Evolutionary conservation across 2,113 vertebrate genomes (phyloP).

Genomic region (Montifringilla adamsi): DNA sequence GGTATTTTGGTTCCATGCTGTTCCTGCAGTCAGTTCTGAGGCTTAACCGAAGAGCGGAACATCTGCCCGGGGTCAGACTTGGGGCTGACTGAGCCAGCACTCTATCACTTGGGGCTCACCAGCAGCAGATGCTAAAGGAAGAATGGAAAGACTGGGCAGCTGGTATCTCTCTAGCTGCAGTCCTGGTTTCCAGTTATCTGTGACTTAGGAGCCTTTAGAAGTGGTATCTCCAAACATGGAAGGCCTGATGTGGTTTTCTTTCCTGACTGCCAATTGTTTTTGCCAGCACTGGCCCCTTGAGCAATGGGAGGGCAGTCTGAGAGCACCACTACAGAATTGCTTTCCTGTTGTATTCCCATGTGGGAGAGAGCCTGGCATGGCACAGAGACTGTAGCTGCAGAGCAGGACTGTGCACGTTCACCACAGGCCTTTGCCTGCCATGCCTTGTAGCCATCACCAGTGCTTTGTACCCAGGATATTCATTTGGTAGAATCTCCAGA

Average conservation of each 20-base stretch:
- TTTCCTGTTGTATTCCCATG: not conserved
- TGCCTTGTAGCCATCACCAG: not conserved
- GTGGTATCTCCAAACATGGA: not conserved
- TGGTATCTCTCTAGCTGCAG: not conserved
- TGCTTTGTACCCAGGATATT: not conserved
- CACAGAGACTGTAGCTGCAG: accelerated
- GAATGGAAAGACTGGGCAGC: not conserved
- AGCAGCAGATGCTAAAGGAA: not conserved
- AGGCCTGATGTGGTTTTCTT: not conserved
- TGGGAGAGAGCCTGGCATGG: not conserved
- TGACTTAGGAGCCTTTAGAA: not conserved
- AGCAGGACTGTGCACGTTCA: not conserved
- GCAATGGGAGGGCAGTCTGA: not conserved
- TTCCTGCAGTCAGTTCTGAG: constrained; percentile 10
- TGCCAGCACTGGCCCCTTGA: not conserved
- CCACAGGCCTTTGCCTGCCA: not conserved
- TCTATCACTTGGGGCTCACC: not conserved
- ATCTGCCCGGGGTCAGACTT: not conserved
- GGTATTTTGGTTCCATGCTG: not conserved
- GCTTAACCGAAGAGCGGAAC: not conserved
- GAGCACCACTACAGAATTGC: not conserved
- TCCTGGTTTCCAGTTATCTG: not conserved
- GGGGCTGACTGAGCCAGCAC: not conserved
- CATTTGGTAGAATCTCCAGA: not conserved
- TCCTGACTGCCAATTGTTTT: not conserved